Conservation (phyloP, 1,140 invertebrate genomes). For the Diprion similis region DNA sequence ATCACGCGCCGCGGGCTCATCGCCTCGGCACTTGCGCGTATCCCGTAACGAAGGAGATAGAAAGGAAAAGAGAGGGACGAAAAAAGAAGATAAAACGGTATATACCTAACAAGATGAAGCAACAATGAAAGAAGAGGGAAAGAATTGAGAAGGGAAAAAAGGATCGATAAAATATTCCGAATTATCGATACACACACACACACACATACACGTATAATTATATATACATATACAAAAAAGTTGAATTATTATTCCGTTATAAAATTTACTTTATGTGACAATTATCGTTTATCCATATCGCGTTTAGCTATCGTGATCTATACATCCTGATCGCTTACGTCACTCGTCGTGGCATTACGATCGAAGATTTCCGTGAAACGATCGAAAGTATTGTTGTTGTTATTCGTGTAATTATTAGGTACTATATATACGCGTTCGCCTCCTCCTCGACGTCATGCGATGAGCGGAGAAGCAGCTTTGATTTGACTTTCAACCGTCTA, state of each 20-base stretch:
- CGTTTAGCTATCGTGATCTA: too few relatives aligned
- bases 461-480: not conserved
- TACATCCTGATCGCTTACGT: too few relatives aligned
- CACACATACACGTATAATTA: too few relatives aligned
- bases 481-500: not conserved
- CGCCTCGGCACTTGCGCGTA: not conserved
- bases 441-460: not conserved
- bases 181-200: not conserved
- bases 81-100: constrained; percentile 17
- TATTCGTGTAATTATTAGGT: not conserved
- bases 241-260: not conserved
- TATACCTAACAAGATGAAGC: constrained; percentile 14
- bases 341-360: too few relatives aligned
- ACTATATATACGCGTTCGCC: not conserved
- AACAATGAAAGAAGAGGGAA: constrained; percentile 6
- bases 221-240: too few relatives aligned
- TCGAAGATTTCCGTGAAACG: too few relatives aligned
- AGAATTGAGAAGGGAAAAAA: constrained; percentile 11
- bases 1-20: constrained; percentile 33
- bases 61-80: constrained; percentile 15
- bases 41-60: constrained; percentile 11
- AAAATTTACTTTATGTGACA: not conserved
- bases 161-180: constrained; percentile 2
- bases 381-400: too few relatives aligned
- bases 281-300: not conserved